Percentiles rank a stretch among this genome's conserved stretches.
These are phyloP conservation scores for Psittacara wagleri DNA, from an alignment of 2,113 vertebrate species.

Conservation along the genomic window DNA sequence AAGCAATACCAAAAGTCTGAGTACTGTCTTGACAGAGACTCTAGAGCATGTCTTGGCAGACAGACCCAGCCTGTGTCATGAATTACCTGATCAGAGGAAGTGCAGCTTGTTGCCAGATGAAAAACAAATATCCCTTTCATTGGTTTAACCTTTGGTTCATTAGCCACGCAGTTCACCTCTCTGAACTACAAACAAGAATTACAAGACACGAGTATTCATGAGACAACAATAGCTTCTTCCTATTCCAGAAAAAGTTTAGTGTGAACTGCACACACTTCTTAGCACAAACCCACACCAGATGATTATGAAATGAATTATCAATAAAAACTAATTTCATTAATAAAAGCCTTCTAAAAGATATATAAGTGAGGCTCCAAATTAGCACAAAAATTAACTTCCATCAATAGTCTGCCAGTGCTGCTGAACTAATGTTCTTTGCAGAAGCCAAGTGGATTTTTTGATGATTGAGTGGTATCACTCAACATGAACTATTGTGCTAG, in stretches of 20 bases:
- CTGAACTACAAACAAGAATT: neutral
- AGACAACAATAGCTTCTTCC: neutral
- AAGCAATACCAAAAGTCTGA: neutral
- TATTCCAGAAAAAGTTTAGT: neutral
- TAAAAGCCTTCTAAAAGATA: constrained; percentile 22
- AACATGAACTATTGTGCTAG: neutral
- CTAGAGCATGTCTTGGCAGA: neutral
- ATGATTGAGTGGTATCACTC: constrained; percentile 32
- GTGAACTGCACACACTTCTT: neutral
- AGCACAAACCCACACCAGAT: neutral
- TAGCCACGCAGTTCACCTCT: neutral
- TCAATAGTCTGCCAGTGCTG: neutral
- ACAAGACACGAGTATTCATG: neutral
- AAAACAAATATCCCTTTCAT: neutral
- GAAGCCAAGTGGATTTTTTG: neutral
- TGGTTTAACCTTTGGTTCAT: neutral
- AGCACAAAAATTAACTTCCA: constrained; percentile 48
- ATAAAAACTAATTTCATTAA: constrained; percentile 31
- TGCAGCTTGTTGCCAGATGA: neutral
- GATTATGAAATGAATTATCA: constrained; percentile 37
- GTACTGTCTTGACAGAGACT: neutral
- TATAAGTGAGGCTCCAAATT: constrained; percentile 30
- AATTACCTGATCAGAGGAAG: neutral
- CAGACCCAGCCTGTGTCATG: neutral
- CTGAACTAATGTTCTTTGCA: constrained; percentile 43